These are phyloP conservation scores for Tyrannus savana DNA, from an alignment of 2,113 vertebrate genomes.

Conservation along the genomic window DNA sequence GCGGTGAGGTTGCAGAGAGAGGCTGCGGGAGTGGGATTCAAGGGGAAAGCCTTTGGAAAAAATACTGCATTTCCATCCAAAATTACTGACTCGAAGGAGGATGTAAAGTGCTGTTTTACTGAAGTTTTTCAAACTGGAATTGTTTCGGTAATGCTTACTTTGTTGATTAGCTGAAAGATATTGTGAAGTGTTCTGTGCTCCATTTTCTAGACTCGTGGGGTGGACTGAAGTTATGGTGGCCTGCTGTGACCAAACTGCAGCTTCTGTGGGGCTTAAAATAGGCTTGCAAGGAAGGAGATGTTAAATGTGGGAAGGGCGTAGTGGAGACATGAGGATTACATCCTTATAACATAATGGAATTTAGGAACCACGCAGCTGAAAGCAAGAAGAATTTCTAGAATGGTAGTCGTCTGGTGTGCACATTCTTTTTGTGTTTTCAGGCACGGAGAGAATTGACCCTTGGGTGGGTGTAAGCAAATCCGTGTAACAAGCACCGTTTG, in stretches of 20 bases:
- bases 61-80: fast-evolving
- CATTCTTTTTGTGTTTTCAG: fast-evolving
- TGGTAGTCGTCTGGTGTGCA: fast-evolving
- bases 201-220: fast-evolving
- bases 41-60: fast-evolving
- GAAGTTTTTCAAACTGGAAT: neutral
- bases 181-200: fast-evolving
- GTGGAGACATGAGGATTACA: fast-evolving
- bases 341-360: neutral
- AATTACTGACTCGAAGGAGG: too few species aligned
- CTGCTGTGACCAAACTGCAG: fast-evolving
- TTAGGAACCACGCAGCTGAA: neutral
- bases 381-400: neutral
- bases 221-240: neutral
- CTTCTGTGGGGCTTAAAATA: neutral
- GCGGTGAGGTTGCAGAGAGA: neutral
- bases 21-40: too few species aligned
- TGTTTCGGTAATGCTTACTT: neutral
- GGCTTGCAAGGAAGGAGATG: fast-evolving
- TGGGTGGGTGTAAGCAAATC: fast-evolving
- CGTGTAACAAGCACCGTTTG: neutral
- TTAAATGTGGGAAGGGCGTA: fast-evolving
- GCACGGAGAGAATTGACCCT: too few species aligned
- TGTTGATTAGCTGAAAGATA: fast-evolving
- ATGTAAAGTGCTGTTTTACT: neutral